These are phyloP conservation scores for Echinarachnius parma DNA, from an alignment of 53 echinoderm and acorn worm species.

Conservation along the genomic window DNA sequence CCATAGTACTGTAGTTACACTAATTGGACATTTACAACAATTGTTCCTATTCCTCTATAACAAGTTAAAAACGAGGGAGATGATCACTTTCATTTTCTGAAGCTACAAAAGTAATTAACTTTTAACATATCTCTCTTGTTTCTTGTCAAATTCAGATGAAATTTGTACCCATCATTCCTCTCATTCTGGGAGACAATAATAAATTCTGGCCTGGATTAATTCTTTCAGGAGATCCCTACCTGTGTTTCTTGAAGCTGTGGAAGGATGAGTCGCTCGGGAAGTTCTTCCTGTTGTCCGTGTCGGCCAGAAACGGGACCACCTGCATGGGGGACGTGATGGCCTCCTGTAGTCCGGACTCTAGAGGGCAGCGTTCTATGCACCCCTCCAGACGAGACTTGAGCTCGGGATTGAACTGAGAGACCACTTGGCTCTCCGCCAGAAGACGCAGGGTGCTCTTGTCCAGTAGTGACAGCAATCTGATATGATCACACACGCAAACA, in stretches of 20 bases:
- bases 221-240: conserved; percentile 60
- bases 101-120: too few relatives aligned
- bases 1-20: too few relatives aligned
- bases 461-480: conserved; percentile 66
- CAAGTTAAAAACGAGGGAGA: too few relatives aligned
- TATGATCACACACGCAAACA: too few relatives aligned
- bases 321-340: conserved; percentile 68
- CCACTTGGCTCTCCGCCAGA: conserved; percentile 55
- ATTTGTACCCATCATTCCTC: too few relatives aligned
- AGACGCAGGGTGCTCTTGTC: conserved; percentile 79
- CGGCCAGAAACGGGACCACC: conserved; percentile 85
- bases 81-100: too few relatives aligned
- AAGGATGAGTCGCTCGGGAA: conserved; percentile 83
- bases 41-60: too few relatives aligned
- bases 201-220: too few relatives aligned
- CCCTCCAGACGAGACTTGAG: conserved; percentile 55
- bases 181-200: too few relatives aligned
- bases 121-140: neutral
- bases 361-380: conserved; percentile 14
- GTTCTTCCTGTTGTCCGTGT: conserved; percentile 91
- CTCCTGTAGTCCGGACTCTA: conserved; percentile 29
- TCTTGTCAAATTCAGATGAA: neutral
- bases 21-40: too few relatives aligned
- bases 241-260: conserved; percentile 95
- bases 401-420: conserved; percentile 69